phyloP scores from a whole-genome alignment of 2,113 vertebrate species.

The Engraulis encrasicolus region DNA sequence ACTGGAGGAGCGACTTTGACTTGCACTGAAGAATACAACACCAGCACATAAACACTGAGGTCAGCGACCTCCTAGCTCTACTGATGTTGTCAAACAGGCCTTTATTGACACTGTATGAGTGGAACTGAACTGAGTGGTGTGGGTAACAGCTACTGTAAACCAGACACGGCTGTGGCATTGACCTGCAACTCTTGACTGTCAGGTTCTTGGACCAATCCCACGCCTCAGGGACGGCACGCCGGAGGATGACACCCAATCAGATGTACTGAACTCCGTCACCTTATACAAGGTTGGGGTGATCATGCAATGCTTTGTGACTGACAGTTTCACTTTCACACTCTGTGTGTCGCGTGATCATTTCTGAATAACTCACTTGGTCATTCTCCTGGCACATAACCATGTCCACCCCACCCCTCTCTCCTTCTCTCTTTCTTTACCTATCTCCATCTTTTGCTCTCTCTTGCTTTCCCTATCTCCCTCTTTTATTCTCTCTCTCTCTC shows the following conservation, averaged over 20 bases:
- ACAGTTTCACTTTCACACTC: neutral
- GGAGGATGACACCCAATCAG: slow-evolving; percentile 83
- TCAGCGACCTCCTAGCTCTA: neutral
- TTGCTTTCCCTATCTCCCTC: neutral
- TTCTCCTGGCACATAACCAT: neutral
- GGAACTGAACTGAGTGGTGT: neutral
- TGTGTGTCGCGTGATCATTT: neutral
- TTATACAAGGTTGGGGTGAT: slow-evolving; percentile 80
- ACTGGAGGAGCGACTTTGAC: no score
- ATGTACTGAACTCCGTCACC: slow-evolving; percentile 73
- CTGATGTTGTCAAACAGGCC: no score
- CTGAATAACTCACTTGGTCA: neutral
- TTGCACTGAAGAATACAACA: no score
- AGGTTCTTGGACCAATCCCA: slow-evolving; percentile 86
- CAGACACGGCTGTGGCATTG: neutral
- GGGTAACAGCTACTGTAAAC: neutral
- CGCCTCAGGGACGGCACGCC: slow-evolving; percentile 78
- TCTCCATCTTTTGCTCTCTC: neutral
- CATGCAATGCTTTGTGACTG: neutral
- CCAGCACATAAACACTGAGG: neutral
- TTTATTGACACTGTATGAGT: no score
- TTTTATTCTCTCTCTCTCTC: neutral
- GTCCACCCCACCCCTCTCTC: neutral
- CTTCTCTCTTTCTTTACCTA: neutral
- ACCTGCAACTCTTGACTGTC: slow-evolving; percentile 23